Evolutionary conservation across 2,113 vertebrate genomes (phyloP), one percentile per base, ranked within the genome.

Genomic region (Sceloporus undulatus): DNA sequence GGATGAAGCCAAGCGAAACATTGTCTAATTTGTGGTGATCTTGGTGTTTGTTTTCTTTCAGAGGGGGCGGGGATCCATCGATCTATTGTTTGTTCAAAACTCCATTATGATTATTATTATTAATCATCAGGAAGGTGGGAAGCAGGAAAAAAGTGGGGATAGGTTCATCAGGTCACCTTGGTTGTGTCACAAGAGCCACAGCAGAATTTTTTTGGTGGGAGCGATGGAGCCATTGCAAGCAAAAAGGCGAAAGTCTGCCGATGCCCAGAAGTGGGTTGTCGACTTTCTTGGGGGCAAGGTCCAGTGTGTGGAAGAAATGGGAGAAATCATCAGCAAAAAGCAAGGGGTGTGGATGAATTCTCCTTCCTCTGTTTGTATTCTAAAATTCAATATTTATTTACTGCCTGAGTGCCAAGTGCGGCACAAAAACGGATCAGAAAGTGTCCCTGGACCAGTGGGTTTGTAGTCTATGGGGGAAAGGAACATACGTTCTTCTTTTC

Each of bases 1-100:
- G 96, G 97, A 98, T 97, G 97, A 97, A 98, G 96, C 96, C 97
- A 98, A 97, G 97, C 96, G 96, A 97, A 98, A 98, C 96, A 98
- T 95, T 95, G 96, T 96, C 97, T 98, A 97, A 97, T 98, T 98
- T 97, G 97, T 95, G 94, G 97, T 94, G 97, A 96, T 96, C 96
- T 95, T 92, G 93, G 92, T 94, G 94, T 94, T 94, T 95, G 95
- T 95, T 95, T 96, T 95, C 91, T 93, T 95, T 93, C 93, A 77
- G 89, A 93, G 91, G 91, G 93, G 95, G 92, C 87, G 89, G 91
- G 92, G 93, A 93, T 92, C 92, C 91, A 93, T 93, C 92, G 94
- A 95, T 93, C 94, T 91, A 86, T 95, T 95, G 93, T 96, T 94
- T 93, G 93, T 92, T 88, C 82, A 80, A 88, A 91, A 91, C 16